phyloP scores from a whole-genome alignment of 2,113 vertebrate genomes.

The Tetrax tetrax region DNA sequence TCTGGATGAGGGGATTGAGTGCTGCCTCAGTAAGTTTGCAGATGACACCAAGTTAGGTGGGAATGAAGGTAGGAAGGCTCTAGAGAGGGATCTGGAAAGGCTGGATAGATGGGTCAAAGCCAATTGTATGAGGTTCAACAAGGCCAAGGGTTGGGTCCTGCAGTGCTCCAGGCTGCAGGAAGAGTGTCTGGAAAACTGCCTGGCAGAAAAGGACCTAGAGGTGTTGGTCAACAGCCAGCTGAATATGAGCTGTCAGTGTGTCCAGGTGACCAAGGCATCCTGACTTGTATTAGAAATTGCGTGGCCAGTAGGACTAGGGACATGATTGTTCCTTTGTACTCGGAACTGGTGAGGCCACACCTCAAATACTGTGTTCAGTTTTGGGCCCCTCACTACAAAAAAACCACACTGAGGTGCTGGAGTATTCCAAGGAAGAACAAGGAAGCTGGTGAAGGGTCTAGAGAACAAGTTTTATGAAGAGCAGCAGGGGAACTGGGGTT shows the following conservation, averaged over 20 bases:
- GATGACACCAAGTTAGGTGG: background rate
- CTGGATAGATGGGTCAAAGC: accelerated
- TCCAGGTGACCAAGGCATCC: too few relatives aligned
- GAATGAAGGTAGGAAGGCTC: background rate
- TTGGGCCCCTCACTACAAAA: too few relatives aligned
- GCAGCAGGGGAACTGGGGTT: too few relatives aligned
- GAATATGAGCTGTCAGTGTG: too few relatives aligned
- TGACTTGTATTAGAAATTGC: too few relatives aligned
- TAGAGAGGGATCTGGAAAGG: background rate
- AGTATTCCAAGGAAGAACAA: background rate
- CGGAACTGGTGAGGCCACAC: too few relatives aligned
- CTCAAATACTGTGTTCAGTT: too few relatives aligned
- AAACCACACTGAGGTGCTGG: too few relatives aligned
- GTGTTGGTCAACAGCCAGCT: accelerated
- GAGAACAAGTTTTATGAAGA: background rate
- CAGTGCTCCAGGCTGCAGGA: background rate
- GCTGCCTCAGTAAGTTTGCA: background rate
- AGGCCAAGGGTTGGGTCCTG: background rate
- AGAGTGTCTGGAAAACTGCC: background rate
- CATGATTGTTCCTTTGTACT: too few relatives aligned
- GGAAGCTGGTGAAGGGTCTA: background rate
- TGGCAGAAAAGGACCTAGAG: accelerated
- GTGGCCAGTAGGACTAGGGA: too few relatives aligned
- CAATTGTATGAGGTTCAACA: background rate
- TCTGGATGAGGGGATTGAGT: accelerated